Evolutionary conservation across 2,113 vertebrate species (phyloP), one percentile per base, ranked within the genome.

Genomic region (Channa argus): DNA sequence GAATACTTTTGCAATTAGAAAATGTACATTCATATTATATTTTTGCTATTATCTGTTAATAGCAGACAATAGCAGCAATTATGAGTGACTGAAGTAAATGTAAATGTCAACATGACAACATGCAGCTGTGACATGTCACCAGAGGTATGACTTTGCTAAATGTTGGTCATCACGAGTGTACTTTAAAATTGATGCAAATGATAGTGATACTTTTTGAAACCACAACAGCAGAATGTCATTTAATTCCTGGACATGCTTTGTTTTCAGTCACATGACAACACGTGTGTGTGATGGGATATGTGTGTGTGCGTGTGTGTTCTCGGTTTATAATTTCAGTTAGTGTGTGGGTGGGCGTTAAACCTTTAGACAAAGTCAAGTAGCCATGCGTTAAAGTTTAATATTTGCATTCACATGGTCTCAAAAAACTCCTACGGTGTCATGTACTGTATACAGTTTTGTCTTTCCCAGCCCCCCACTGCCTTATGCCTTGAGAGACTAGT

Each of bases 351-450:
- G 83, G 71, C 75, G 86, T 71, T 74, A 34, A 87, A 64, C 72
- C 74, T 71, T 66, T 71, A 68, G 12, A 74, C 65, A 72, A 79
- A 71, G 68, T 63, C 52, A 83, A 74, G 78, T 83, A 85, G 63
- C 61, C 88, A 91, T 73, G 88, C 79, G 64, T 88, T 89, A 84
- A 75, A 85, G 74, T 77, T 80, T 74, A 47, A 63, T 61, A 88
- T 89, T 90, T 88, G 85, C 79, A 86, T 86, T 74, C 74, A 85
- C 79, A 84, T 82, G 80, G 46, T 68, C 50, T 81, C 9, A 4
- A 74, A 46, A 24, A 76, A 74, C 54, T 84, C 78, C 65, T 82
- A 12, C 41, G 50, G 15, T 49, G 47, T 47, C 59, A 44, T 55
- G 9, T 49, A 60, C 47, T 55, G 9, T 49, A 60, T 36, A 55